Evolutionary conservation across 2,797 vertebrate species (phyloP).

Genomic region (Pantherophis alleghaniensis): DNA sequence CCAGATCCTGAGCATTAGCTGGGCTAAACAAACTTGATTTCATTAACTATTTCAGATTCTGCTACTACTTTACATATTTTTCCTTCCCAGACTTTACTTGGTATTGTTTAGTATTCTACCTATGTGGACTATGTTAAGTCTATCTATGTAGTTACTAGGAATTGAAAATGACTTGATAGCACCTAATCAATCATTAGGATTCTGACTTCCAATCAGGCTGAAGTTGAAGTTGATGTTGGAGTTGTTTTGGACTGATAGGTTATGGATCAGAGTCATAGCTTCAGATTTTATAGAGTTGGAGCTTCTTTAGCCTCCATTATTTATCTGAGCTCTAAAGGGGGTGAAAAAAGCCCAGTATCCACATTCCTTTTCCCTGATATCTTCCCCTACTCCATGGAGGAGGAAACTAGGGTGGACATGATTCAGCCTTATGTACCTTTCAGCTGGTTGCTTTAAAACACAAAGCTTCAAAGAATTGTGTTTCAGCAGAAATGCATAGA

Average conservation of each 20-base stretch:
- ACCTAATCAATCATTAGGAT: neutral
- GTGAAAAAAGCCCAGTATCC: neutral
- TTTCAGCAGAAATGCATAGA: neutral
- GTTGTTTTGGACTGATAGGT: neutral
- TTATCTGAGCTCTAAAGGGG: neutral
- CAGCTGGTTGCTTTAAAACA: neutral
- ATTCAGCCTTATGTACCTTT: neutral
- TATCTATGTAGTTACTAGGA: neutral
- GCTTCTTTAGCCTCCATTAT: neutral
- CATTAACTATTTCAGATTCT: neutral
- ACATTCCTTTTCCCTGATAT: neutral
- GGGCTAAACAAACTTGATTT: neutral
- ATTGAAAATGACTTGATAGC: neutral
- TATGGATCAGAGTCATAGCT: neutral
- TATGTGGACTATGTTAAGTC: neutral
- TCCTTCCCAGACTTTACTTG: neutral
- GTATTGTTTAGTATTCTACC: neutral
- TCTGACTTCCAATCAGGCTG: neutral
- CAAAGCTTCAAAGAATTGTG: neutral
- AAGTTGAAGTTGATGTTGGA: neutral
- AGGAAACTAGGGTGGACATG: neutral
- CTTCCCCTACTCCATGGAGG: neutral
- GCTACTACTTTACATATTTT: neutral
- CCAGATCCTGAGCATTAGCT: neutral
- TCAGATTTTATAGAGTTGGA: neutral